Percentiles rank a stretch among this genome's conserved stretches.
phyloP scores from a whole-genome alignment of 2,113 vertebrate species.

The Galeopterus variegatus region DNA sequence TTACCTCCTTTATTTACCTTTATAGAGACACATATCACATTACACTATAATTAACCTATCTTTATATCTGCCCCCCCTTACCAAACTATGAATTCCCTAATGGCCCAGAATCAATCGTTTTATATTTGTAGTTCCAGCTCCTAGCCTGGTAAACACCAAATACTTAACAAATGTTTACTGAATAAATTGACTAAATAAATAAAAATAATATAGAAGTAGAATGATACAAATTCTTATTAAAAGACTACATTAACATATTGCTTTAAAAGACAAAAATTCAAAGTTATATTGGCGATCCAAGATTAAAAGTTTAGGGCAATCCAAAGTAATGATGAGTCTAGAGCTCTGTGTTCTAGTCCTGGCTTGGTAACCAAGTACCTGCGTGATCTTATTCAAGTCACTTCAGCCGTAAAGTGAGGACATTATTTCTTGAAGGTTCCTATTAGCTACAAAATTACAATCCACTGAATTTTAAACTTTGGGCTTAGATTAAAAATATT shows the following conservation, averaged over 20 bases:
- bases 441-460: conserved; percentile 30
- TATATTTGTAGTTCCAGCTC: not conserved
- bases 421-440: not conserved
- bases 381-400: not conserved
- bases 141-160: not conserved
- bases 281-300: conserved; percentile 1
- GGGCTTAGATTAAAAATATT: conserved; percentile 24
- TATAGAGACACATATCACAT: not conserved
- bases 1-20: conserved; percentile 17
- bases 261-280: conserved; percentile 31
- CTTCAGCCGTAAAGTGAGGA: not conserved
- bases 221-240: conserved; percentile 11
- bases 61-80: not conserved
- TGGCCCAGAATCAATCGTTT: not conserved
- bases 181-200: not conserved
- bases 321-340: not conserved
- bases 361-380: not conserved
- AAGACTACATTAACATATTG: not conserved
- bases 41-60: not conserved
- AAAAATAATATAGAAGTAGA: not conserved
- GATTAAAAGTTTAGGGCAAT: conserved; percentile 9
- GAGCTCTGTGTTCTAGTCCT: not conserved
- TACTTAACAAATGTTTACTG: not conserved
- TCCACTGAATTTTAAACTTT: conserved; percentile 37
- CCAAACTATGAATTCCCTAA: not conserved